Evolutionary conservation across 1,140 invertebrate genomes (phyloP).

Genomic region (Drosophila ercepeae): DNA sequence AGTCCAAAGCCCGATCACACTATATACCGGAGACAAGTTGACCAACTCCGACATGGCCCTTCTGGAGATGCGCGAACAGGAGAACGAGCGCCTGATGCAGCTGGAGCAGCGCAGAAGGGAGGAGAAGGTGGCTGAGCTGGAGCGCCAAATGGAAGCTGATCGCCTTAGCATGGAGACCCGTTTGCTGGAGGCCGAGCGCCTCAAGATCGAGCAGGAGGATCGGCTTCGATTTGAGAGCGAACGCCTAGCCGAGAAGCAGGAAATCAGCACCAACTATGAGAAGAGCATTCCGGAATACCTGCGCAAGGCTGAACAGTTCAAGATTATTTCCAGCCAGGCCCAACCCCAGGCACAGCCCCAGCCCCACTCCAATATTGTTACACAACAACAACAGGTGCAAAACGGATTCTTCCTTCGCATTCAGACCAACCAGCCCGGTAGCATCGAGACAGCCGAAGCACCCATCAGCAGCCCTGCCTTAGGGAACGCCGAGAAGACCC

Average conservation of each 20-base stretch:
- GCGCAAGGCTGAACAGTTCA: conserved; percentile 18
- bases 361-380: conserved; percentile 17
- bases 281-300: conserved; percentile 10
- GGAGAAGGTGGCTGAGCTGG: conserved; percentile 41
- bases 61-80: conserved; percentile 55
- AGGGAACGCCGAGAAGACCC: conserved; percentile 10
- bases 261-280: conserved; percentile 5
- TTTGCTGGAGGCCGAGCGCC: conserved; percentile 45
- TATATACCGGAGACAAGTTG: conserved; percentile 55
- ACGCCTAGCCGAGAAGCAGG: conserved; percentile 32
- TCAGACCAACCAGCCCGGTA: conserved; percentile 39
- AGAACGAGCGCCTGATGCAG: conserved; percentile 45
- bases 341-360: conserved; percentile 10
- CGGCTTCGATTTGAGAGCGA: conserved; percentile 47
- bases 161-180: conserved; percentile 56
- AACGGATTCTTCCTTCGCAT: conserved; percentile 73
- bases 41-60: conserved; percentile 50
- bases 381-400: conserved; percentile 68
- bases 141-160: conserved; percentile 48
- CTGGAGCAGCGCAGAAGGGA: conserved; percentile 52
- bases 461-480: conserved; percentile 8
- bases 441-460: neutral
- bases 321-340: conserved; percentile 25
- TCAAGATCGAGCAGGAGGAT: conserved; percentile 55
- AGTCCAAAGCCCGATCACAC: conserved; percentile 48